Percentiles rank a stretch among this genome's conserved stretches.
phyloP scores from a whole-genome alignment of 2,113 vertebrate genomes.

The Ophthalmolycus amberensis region DNA sequence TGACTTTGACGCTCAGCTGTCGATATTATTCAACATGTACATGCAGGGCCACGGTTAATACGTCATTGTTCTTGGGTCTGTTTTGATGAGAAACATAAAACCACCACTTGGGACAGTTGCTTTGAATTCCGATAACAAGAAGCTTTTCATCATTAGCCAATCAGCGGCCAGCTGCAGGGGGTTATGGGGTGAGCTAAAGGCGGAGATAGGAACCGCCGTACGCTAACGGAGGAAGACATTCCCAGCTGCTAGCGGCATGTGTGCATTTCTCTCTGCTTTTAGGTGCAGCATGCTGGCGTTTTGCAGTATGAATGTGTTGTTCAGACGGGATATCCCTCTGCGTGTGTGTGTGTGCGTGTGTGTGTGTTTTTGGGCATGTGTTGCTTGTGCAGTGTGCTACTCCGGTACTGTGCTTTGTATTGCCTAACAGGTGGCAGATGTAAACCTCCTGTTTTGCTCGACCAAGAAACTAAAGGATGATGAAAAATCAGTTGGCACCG shows the following conservation, averaged over 20 bases:
- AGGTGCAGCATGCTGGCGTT: slow-evolving; percentile 1
- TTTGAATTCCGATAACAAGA: slow-evolving; percentile 6
- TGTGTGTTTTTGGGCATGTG: slow-evolving; percentile 18
- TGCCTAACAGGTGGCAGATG: slow-evolving; percentile 46
- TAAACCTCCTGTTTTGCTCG: neutral
- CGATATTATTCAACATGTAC: neutral
- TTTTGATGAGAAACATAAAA: slow-evolving; percentile 23
- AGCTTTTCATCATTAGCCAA: slow-evolving; percentile 7
- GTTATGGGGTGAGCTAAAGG: slow-evolving; percentile 3
- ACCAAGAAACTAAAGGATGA: slow-evolving; percentile 1
- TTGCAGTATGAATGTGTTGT: slow-evolving; percentile 22
- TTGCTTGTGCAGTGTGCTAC: slow-evolving; percentile 17
- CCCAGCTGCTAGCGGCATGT: slow-evolving; percentile 39
- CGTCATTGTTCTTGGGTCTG: neutral
- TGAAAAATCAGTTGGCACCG: neutral
- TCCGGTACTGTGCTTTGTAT: slow-evolving; percentile 19
- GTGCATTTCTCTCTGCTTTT: slow-evolving; percentile 18
- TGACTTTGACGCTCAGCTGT: slow-evolving; percentile 34
- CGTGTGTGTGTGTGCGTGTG: slow-evolving; percentile 18
- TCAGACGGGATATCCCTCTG: neutral
- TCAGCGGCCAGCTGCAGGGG: slow-evolving; percentile 35
- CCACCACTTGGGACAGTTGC: slow-evolving; percentile 26
- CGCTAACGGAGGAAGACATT: neutral
- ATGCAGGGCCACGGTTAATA: neutral
- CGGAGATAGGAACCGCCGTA: slow-evolving; percentile 24